These are phyloP conservation scores for Parthenolecanium corni DNA, from an alignment of 2,888 invertebrate genomes.

Conservation along the genomic window DNA sequence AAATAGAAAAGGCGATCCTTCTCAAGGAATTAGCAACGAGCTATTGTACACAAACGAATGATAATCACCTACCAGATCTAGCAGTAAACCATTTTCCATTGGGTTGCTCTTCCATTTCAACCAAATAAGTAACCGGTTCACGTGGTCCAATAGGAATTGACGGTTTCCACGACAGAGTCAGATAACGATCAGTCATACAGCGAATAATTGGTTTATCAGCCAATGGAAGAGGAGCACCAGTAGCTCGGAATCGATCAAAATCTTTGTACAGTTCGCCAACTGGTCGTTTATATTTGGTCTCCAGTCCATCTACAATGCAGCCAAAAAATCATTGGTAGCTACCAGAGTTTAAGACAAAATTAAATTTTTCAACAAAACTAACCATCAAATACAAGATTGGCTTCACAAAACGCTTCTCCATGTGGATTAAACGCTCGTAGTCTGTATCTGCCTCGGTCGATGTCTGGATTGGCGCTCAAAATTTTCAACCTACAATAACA, in stretches of 20 bases:
- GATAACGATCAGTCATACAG: constrained; percentile 76
- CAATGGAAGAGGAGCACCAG: constrained; percentile 75
- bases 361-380: constrained; percentile 36
- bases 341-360: background rate
- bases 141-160: constrained; percentile 77
- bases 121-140: constrained; percentile 82
- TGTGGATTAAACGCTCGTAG: constrained; percentile 73
- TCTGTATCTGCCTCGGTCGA: constrained; percentile 74
- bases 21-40: background rate
- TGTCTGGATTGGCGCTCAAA: constrained; percentile 52
- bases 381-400: constrained; percentile 71
- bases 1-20: constrained; percentile 5
- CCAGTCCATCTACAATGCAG: constrained; percentile 44
- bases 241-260: constrained; percentile 68
- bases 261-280: constrained; percentile 64
- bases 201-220: constrained; percentile 85
- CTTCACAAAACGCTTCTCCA: constrained; percentile 69
- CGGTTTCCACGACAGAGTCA: constrained; percentile 87
- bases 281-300: constrained; percentile 40
- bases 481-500: constrained; percentile 27
- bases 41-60: background rate
- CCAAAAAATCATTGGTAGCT: background rate
- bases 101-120: constrained; percentile 85
- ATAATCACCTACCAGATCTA: constrained; percentile 48
- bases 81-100: constrained; percentile 88